Percentiles rank a stretch among this genome's conserved stretches.
Conservation (phyloP, 1,140 invertebrate species). For the Goniozus legneri region DNA sequence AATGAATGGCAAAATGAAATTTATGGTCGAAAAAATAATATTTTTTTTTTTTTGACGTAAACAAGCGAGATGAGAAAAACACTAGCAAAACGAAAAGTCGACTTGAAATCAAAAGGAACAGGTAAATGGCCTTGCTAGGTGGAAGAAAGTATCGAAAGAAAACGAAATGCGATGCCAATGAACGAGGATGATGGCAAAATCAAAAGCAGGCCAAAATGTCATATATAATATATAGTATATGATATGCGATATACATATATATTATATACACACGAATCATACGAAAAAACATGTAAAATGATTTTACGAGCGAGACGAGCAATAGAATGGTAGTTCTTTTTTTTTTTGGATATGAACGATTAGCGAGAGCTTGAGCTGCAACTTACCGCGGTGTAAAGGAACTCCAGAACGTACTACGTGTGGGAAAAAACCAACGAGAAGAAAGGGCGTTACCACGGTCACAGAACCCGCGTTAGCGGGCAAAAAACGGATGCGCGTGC, state of each 20-base stretch:
- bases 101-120: too few species aligned
- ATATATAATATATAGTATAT: conserved; percentile 15
- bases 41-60: too few species aligned
- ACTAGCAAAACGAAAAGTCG: too few species aligned
- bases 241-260: conserved; percentile 31
- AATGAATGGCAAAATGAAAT: too few species aligned
- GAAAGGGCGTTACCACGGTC: conserved; percentile 56
- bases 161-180: too few species aligned
- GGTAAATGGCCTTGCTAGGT: too few species aligned
- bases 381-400: conserved; percentile 96
- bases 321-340: conserved; percentile 33
- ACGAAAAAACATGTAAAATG: conserved; percentile 51
- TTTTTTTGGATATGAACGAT: conserved; percentile 47
- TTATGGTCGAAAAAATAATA: too few species aligned
- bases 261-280: conserved; percentile 38
- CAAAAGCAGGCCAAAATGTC: conserved; percentile 37
- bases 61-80: too few species aligned
- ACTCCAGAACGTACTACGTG: conserved; percentile 92
- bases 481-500: conserved; percentile 39
- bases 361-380: conserved; percentile 63
- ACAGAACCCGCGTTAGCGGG: conserved; percentile 51
- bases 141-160: too few species aligned
- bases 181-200: too few species aligned
- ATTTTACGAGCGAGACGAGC: conserved; percentile 49
- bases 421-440: conserved; percentile 60